Base-by-base conservation (phyloP, 2,797 vertebrate species). In the Falco rusticolus region DNA sequence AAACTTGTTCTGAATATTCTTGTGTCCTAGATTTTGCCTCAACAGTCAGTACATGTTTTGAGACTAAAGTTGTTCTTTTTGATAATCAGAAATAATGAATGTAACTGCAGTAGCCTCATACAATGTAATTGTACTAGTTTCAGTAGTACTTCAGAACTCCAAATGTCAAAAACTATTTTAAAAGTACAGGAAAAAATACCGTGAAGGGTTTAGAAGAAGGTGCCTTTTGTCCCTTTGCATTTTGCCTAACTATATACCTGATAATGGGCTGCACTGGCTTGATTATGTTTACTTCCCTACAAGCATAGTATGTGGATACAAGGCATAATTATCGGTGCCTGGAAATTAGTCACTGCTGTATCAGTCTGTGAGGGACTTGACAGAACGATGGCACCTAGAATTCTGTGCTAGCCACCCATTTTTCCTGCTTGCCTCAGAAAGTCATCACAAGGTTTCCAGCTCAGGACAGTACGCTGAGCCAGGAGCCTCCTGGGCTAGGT, bases 11-110 rank as follows among this genome's bases (percentile, higher is more conserved):
- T 91, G 60, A 93, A 84, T 83, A 94, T 91, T 94, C 78, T 76
- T 86, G 51, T 95, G 94, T 21, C 94, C 95, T 94, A 97, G 90
- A 83, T 95, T 96, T 90, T 91, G 64, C 68, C 60, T 90, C 72
- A 89, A 68, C 20, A 76, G 29, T 33, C 16, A 77, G 51, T 79
- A 76, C 19, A 16, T 18, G 6, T 57, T 94, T 92, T 77, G 51
- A 89, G 51, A 78, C 91, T 76, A 19, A 94, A 64, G 39, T 68
- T 88, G 63, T 66, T 77, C 71, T 91, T 77, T 93, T 78, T 87
- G 63, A 60, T 81, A 71, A 83, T 39, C 51, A 92, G 66, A 94
- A 94, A 95, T 92, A 96, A 53, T 84, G 65, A 93, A 77, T 63
- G 60, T 76, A 68, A 68, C 59, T 78, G 70, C 53, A 93, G 66